A percentile compares a stretch with the other conserved stretches of the same genome.
Conservation (phyloP, 2,113 vertebrate genomes). For the Perognathus longimembris region DNA sequence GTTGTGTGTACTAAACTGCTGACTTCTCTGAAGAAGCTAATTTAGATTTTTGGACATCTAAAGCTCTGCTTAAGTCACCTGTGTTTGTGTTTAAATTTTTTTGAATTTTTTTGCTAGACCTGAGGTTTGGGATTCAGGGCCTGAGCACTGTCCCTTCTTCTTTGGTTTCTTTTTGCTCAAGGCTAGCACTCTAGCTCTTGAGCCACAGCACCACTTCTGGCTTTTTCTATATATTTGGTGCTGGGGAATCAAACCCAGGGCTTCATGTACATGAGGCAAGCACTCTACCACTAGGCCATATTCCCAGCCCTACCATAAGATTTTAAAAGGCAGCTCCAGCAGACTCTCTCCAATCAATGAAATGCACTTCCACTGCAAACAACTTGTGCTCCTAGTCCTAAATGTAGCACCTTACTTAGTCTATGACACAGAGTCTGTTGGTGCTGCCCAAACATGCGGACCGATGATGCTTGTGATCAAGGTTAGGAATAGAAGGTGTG, state of each 20-base stretch:
- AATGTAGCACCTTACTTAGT: slow-evolving; percentile 67
- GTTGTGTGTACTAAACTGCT: background rate
- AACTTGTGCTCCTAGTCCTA: slow-evolving; percentile 68
- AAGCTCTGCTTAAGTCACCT: slow-evolving; percentile 27
- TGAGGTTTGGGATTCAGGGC: too few relatives aligned
- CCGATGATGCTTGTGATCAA: background rate
- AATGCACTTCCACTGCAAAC: background rate
- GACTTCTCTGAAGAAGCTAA: slow-evolving; percentile 53
- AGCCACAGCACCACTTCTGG: too few relatives aligned
- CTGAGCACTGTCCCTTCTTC: too few relatives aligned
- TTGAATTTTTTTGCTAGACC: too few relatives aligned
- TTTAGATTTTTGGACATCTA: slow-evolving; percentile 38
- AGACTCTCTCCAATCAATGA: slow-evolving; percentile 46
- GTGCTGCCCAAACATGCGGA: slow-evolving; percentile 24
- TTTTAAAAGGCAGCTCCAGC: background rate
- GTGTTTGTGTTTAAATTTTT: too few relatives aligned
- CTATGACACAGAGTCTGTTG: slow-evolving; percentile 45
- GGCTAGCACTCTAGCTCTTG: too few relatives aligned
- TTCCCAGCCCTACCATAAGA: too few relatives aligned
- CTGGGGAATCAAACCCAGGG: too few relatives aligned
- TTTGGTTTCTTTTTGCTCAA: too few relatives aligned
- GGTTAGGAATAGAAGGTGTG: slow-evolving; percentile 75
- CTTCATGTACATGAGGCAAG: too few relatives aligned
- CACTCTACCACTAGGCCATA: too few relatives aligned
- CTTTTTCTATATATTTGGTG: too few relatives aligned